Conservation (phyloP, 2,888 invertebrate species). For the Acleris cristana region DNA sequence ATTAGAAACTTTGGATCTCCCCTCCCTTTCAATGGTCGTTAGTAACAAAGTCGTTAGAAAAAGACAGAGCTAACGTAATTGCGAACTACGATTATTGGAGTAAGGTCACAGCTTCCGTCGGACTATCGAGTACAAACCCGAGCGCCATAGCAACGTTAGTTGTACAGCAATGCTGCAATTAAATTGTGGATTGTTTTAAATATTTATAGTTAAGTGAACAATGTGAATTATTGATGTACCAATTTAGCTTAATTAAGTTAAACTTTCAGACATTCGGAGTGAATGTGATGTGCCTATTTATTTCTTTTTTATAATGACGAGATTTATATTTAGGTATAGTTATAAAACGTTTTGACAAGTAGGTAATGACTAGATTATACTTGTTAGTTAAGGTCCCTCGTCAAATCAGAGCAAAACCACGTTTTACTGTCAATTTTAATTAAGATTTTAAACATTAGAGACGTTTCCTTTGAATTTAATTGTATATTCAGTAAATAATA, state of each 20-base stretch:
- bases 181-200: conserved; percentile 71
- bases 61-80: no score
- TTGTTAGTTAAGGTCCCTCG: conserved; percentile 53
- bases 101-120: conserved; percentile 5
- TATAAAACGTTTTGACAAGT: conserved; percentile 66
- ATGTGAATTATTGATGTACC: conserved; percentile 65
- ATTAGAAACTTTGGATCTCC: no score
- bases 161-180: conserved; percentile 70
- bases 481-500: conserved; percentile 75
- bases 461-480: conserved; percentile 57
- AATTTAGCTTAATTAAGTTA: conserved; percentile 63
- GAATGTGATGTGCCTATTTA: conserved; percentile 81
- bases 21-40: no score
- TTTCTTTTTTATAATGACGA: conserved; percentile 71
- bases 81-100: no score
- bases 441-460: conserved; percentile 43
- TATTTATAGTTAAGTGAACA: conserved; percentile 59
- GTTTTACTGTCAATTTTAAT: conserved; percentile 51
- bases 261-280: conserved; percentile 65
- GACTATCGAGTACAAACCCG: conserved; percentile 70
- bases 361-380: conserved; percentile 59
- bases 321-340: conserved; percentile 68
- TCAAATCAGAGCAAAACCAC: conserved; percentile 44
- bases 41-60: no score
- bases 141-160: conserved; percentile 69